phyloP scores from a whole-genome alignment of 1,140 invertebrate species.

The Sminthurides bifidus region DNA sequence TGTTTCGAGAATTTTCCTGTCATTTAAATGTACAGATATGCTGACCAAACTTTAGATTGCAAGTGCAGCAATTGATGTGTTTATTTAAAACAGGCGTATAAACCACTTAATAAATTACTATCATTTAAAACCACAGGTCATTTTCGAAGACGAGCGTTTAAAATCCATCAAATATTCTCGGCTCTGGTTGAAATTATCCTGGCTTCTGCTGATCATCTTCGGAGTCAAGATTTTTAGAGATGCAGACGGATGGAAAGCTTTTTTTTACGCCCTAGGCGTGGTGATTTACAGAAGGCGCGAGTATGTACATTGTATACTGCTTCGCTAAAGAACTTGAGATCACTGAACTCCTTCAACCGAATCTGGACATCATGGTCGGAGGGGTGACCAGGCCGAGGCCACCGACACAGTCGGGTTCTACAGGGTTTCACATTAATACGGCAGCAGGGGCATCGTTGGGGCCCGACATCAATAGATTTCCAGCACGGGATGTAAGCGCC shows the following conservation, averaged over 20 bases:
- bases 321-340: constrained; percentile 2
- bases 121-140: background rate
- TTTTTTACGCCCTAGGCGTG: background rate
- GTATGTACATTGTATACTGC: background rate
- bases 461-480: background rate
- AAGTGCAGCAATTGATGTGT: background rate
- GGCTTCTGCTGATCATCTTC: constrained; percentile 7
- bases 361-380: background rate
- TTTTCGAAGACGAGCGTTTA: constrained; percentile 6
- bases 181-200: constrained; percentile 5
- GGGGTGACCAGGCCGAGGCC: background rate
- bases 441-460: too few relatives aligned
- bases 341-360: background rate
- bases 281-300: constrained; percentile 2
- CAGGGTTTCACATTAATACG: background rate
- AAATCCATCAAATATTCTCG: constrained; percentile 1
- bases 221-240: constrained; percentile 8
- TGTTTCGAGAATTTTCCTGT: too few relatives aligned
- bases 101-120: background rate
- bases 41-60: background rate
- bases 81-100: background rate
- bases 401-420: background rate
- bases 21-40: too few relatives aligned
- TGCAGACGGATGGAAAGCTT: background rate
- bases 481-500: background rate